Percentiles rank a stretch among this genome's conserved stretches.
Evolutionary conservation across 92 coral and sea anemone species (phyloP).

Genomic region (Phenganax stokvisi): DNA sequence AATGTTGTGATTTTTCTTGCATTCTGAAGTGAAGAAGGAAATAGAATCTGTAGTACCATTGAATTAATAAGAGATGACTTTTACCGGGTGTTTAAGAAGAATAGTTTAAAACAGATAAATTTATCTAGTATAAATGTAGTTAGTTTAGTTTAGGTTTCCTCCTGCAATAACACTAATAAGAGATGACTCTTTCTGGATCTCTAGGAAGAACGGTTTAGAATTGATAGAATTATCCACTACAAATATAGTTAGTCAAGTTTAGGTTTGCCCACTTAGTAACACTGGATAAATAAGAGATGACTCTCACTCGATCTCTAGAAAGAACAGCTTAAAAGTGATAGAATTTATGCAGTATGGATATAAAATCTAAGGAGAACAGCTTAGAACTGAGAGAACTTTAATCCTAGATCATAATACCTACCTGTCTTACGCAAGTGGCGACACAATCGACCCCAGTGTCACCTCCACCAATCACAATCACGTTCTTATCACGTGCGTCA

Average conservation of each 20-base stretch:
- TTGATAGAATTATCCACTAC: too few relatives aligned
- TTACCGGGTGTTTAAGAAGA: too few relatives aligned
- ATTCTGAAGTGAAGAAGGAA: conserved; percentile 43
- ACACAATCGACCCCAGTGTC: conserved; percentile 98
- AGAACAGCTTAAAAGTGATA: neutral
- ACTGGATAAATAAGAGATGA: neutral
- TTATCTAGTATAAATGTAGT: neutral
- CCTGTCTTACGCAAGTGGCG: conserved; percentile 93
- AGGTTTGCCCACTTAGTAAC: too few relatives aligned
- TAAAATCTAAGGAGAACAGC: too few relatives aligned
- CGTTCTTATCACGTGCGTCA: conserved; percentile 78
- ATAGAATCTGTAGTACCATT: too few relatives aligned
- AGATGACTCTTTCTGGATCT: neutral
- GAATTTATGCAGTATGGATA: neutral
- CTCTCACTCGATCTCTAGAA: neutral
- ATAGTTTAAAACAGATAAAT: too few relatives aligned
- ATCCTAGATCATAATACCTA: neutral
- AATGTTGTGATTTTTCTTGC: conserved; percentile 93
- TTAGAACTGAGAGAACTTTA: neutral
- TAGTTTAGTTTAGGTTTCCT: neutral
- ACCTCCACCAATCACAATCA: conserved; percentile 92
- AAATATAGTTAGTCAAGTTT: too few relatives aligned
- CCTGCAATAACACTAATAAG: too few relatives aligned
- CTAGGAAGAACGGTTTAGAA: neutral
- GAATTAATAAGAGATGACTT: too few relatives aligned